Conservation (phyloP, 2,113 vertebrate genomes). For the Phoxinus phoxinus region DNA sequence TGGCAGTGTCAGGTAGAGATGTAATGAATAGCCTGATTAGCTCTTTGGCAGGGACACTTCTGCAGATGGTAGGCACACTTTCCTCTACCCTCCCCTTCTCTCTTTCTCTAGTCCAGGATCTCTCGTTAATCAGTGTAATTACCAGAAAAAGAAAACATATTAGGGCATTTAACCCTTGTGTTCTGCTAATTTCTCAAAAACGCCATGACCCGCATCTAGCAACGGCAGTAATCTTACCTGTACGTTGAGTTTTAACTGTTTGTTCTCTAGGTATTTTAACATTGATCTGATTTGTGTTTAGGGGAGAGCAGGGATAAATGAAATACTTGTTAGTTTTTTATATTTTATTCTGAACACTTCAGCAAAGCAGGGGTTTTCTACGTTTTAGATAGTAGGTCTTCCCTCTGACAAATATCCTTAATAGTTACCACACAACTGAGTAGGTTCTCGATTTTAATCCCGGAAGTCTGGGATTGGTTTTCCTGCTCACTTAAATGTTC, state of each 20-base stretch:
- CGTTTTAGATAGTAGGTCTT: no score
- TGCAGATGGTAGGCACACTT: constrained; percentile 43
- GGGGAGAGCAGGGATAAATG: neutral
- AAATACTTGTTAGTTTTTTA: neutral
- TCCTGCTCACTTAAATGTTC: no score
- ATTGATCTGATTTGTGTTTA: neutral
- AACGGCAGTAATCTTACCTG: neutral
- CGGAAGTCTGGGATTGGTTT: no score
- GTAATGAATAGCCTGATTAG: constrained; percentile 50
- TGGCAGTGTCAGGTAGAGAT: constrained; percentile 52
- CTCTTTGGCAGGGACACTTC: constrained; percentile 36
- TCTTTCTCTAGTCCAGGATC: constrained; percentile 19
- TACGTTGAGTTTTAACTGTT: neutral
- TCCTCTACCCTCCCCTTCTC: constrained; percentile 16
- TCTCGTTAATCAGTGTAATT: constrained; percentile 45
- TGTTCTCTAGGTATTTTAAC: neutral
- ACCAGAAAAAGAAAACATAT: constrained; percentile 42
- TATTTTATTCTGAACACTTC: neutral
- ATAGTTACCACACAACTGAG: no score
- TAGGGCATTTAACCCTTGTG: constrained; percentile 39
- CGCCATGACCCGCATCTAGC: neutral
- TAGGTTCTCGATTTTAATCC: no score
- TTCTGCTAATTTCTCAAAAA: constrained; percentile 38
- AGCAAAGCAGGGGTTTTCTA: no score
- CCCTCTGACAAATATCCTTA: no score